Evolutionary conservation across 1,140 invertebrate species (phyloP), one percentile per base, ranked within the genome.

Genomic region (Lasioglossum albipes): DNA sequence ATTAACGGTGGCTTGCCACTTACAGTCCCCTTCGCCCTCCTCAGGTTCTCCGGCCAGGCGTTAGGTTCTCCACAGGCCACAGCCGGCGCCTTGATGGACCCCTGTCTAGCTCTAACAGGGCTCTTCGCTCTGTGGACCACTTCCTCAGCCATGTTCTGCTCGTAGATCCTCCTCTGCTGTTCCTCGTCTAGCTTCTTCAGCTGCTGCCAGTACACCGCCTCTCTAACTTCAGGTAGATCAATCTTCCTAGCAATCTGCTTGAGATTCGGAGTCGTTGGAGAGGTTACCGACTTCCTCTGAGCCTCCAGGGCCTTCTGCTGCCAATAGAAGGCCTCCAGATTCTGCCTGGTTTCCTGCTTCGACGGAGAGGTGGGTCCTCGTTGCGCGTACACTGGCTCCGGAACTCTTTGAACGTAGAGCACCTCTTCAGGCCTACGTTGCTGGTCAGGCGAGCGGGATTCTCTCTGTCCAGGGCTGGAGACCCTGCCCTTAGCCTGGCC

Each of bases 181-280:
- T 93, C 92, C 67, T 92, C 92, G 68, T 93, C 88, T 9, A 93
- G 67, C 18, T 89, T 92, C 76, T 93, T 93, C 64, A 93, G 70
- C 31, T 91, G 90, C 22, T 92, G 92, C 91, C 91, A 93, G 57
- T 93, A 93, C 5, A 92, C 88, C 0, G 90, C 91, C 36, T 93
- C 91, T 16, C 91, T 81, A 13, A 91, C 84, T 73, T 92, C 88
- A 0, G 92, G 90, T 10, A 86, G 75, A 36, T 90, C 87, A 18
- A 87, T 85, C 57, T 85, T 78, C 10, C 81, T 18, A 0, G 84
- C 82, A 9, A 86, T 80, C 54, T 79, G 76, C 4, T 12, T 69
- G 0, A 62, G 41, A 31, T 22, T 79, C 2, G 73, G 7, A 36
- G 20, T 73, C 13, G 36, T 73, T 12, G 79, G 62, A 0, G 89